Percentiles rank a stretch among this genome's conserved stretches.
phyloP scores from a whole-genome alignment of 1,140 invertebrate species.

The Leptoteleia sp. region DNA sequence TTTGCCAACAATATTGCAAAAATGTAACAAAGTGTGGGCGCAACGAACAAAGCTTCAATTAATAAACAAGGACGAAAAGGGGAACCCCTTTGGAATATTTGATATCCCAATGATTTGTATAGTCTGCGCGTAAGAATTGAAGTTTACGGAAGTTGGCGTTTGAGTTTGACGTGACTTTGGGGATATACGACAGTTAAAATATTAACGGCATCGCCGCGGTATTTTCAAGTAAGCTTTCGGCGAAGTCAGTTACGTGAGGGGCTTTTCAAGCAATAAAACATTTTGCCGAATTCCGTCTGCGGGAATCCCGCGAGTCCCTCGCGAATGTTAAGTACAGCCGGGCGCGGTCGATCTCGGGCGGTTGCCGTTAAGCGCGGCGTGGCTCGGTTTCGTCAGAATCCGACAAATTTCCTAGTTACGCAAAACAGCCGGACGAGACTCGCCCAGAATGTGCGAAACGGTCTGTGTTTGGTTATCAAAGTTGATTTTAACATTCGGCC shows the following conservation, averaged over 20 bases:
- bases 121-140: conserved; percentile 10
- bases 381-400: conserved; percentile 20
- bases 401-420: conserved; percentile 18
- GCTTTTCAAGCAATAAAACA: conserved; percentile 48
- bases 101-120: conserved; percentile 3
- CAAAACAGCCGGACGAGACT: conserved; percentile 3
- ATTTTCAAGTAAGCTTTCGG: conserved; percentile 10
- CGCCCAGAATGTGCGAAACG: too few species aligned
- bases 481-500: too few species aligned
- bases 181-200: conserved; percentile 13
- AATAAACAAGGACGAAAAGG: not conserved
- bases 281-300: conserved; percentile 23
- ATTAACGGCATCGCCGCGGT: conserved; percentile 14
- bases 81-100: not conserved
- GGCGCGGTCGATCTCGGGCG: conserved; percentile 10
- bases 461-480: too few species aligned
- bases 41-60: too few species aligned
- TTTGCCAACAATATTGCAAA: too few species aligned
- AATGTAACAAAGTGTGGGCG: too few species aligned
- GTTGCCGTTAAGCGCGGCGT: not conserved
- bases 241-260: conserved; percentile 28
- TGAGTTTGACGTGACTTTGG: conserved; percentile 14
- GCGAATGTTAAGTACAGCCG: conserved; percentile 43
- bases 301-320: conserved; percentile 31
- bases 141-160: conserved; percentile 9